These are phyloP conservation scores for Pseudorhombus dupliciocellatus DNA, from an alignment of 2,113 vertebrate species.

Conservation along the genomic window DNA sequence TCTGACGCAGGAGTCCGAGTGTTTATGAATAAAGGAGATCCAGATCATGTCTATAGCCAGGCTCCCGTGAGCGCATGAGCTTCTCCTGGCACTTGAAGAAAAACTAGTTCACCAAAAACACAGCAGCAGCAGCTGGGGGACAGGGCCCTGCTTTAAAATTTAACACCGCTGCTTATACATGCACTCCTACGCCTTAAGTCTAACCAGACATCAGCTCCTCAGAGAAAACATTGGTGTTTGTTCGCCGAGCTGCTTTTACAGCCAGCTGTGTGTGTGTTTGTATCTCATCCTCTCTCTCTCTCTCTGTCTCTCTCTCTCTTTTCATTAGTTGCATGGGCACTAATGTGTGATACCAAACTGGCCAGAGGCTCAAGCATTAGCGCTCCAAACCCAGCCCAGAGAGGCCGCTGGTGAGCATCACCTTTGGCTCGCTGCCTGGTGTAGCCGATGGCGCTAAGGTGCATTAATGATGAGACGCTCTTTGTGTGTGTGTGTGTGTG, in stretches of 20 bases:
- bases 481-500: slow-evolving; percentile 12
- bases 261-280: background rate
- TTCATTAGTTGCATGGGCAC: slow-evolving; percentile 47
- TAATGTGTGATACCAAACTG: slow-evolving; percentile 58
- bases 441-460: slow-evolving; percentile 55
- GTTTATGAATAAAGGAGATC: slow-evolving; percentile 43
- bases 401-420: slow-evolving; percentile 36
- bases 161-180: slow-evolving; percentile 39
- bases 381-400: slow-evolving; percentile 3
- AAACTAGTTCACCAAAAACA: slow-evolving; percentile 61
- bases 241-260: slow-evolving; percentile 15
- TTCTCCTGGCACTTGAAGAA: background rate
- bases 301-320: slow-evolving; percentile 27
- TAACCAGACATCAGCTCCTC: slow-evolving; percentile 35
- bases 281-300: background rate
- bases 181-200: slow-evolving; percentile 34
- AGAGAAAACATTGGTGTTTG: slow-evolving; percentile 20
- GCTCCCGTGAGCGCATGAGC: slow-evolving; percentile 29
- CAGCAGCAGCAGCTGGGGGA: slow-evolving; percentile 10
- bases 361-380: slow-evolving; percentile 43
- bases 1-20: slow-evolving; percentile 30
- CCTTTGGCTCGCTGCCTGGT: slow-evolving; percentile 55
- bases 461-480: slow-evolving; percentile 63
- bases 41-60: slow-evolving; percentile 52
- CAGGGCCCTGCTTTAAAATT: slow-evolving; percentile 36